Base-by-base conservation (phyloP, 1,140 invertebrate genomes). In the Littorina saxatilis region DNA sequence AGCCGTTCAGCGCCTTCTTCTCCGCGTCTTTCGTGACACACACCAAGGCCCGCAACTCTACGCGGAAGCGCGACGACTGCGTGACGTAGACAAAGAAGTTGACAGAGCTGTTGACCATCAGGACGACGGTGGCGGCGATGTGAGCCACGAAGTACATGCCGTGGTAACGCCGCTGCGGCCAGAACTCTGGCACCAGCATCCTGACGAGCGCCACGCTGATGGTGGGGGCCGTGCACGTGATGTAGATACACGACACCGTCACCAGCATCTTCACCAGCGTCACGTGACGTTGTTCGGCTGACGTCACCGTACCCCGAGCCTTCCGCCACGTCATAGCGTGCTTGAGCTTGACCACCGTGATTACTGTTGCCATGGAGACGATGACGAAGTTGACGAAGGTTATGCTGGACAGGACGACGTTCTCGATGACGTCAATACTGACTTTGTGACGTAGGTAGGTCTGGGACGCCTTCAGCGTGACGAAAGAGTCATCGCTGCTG, bases 41-140 rank as follows among this genome's bases (percentile, higher is more conserved):
- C 37, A 68, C 37, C 66, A 68, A 40, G 32, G 23, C 35, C 35
- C 35, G 66, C 74, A 78, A 27, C 55, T 78, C 76, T 37, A 32
- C 27, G 3, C 76, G 76, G 35, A 78, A 78, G 39, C 55, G 37
- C 20, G 76, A 78, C 37, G 76, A 78, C 76, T 63, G 55, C 20
- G 58, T 66, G 55, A 43, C 58, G 55, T 78, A 78, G 55, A 78
- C 76, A 15, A 78, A 78, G 76, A 78, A 78, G 43, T 78, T 78
- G 76, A 78, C 58, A 37, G 76, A 78, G 15, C 55, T 63, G 76
- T 78, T 78, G 20, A 78, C 7, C 76, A 63, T 61, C 5, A 58
- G 39, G 76, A 63, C 15, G 27, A 63, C 32, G 1, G 55, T 43
- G 23, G 55, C 58, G 32, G 29, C 55, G 15, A 58, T 63, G 76